Evolutionary conservation across 2,113 vertebrate genomes (phyloP).

Genomic region (Silurus glanis): DNA sequence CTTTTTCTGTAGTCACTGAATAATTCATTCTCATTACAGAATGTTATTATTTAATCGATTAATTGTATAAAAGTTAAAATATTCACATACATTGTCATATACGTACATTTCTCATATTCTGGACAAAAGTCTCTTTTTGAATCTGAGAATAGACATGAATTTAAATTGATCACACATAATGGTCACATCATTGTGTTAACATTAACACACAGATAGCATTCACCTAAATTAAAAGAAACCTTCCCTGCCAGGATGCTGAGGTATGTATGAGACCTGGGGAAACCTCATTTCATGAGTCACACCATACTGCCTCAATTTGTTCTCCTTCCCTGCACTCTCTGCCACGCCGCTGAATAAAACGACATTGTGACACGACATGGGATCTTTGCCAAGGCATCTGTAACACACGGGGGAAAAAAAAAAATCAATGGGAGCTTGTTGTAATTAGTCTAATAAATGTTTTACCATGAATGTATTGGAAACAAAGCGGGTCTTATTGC

Average conservation of each 20-base stretch:
- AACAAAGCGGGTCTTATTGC: conserved; percentile 74
- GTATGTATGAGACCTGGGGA: conserved; percentile 34
- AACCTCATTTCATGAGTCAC: conserved; percentile 49
- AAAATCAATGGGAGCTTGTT: conserved; percentile 65
- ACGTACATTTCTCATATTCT: too few species aligned
- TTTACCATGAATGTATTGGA: conserved; percentile 73
- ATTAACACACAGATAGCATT: not conserved
- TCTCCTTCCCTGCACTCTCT: conserved; percentile 33
- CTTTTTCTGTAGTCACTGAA: not conserved
- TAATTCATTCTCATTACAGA: not conserved
- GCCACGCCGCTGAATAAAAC: conserved; percentile 51
- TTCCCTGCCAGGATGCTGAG: conserved; percentile 12
- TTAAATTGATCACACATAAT: not conserved
- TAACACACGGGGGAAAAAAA: conserved; percentile 70
- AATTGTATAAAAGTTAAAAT: not conserved
- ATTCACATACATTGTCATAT: not conserved
- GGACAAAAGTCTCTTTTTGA: not conserved
- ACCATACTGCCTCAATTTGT: conserved; percentile 41
- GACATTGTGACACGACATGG: conserved; percentile 65
- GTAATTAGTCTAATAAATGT: conserved; percentile 80
- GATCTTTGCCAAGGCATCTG: conserved; percentile 71
- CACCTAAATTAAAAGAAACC: conserved; percentile 5
- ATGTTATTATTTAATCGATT: not conserved
- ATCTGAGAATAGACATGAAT: not conserved
- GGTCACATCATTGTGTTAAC: not conserved